Evolutionary conservation across 2,113 vertebrate species (phyloP), one percentile per base, ranked within the genome.

Genomic region (Syngnathoides biaculeatus): DNA sequence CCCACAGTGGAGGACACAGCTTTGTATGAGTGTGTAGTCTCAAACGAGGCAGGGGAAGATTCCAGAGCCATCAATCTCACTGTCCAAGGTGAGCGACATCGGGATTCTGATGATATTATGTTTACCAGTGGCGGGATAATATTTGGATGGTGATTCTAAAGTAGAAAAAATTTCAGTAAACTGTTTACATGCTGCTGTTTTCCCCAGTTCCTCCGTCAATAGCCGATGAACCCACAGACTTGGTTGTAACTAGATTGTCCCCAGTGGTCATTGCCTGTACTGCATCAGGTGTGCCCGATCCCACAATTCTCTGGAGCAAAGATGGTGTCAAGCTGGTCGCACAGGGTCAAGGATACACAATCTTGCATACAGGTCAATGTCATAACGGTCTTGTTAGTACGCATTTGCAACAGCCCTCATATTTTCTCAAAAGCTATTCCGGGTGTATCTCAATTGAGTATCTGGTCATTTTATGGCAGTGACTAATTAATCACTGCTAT

Each of bases 1-100:
- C 95, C 97, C 53, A 92, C 93, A 64, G 93, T 99, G 82, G 95
- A 96, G 64, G 96, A 99, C 80, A 93, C 94, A 47, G 96, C 92
- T 2, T 67, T 92, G 63, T 99, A 98, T 64, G 89, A 93, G 77
- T 99, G 97, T 88, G 85, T 82, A 9, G 95, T 91, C 61, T 91
- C 91, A 62, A 99, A 94, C 57, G 94, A 94, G 20, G 97, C 95
- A 0, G 97, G 97, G 63, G 80, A 94, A 82, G 93, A 95, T 68
- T 87, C 83, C 84, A 92, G 92, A 81, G 68, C 82, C 20, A 70
- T 97, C 58, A 73, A 84, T 47, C 93, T 98, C 77, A 92, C 81
- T 55, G 94, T 98, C 58, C 93, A 96, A 73, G 96, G 96, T 98
- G 92, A 74, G 52, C 19, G 19, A 6, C 63, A 64, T 48, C 26